Percentiles rank a stretch among this genome's conserved stretches.
These are phyloP conservation scores for Cartodere bifasciata DNA, from an alignment of 2,888 invertebrate species.

Conservation along the genomic window DNA sequence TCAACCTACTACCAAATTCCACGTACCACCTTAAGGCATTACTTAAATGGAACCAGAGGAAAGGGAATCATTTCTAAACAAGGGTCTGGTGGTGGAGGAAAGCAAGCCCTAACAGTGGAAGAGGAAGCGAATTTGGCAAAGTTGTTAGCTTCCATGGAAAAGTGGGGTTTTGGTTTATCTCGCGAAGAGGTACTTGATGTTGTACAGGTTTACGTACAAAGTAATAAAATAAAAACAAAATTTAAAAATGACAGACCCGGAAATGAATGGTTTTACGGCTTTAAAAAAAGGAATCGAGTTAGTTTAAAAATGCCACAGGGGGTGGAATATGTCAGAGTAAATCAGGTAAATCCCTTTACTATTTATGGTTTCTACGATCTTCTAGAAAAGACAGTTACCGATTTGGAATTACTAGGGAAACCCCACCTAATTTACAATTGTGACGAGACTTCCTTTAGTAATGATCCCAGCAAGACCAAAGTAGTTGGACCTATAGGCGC, in stretches of 20 bases:
- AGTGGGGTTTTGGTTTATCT: conserved; percentile 18
- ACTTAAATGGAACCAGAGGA: not conserved
- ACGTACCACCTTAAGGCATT: not conserved
- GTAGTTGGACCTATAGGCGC: conserved; percentile 13
- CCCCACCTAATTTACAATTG: conserved; percentile 19
- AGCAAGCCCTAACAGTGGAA: too few species aligned
- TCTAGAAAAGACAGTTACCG: conserved; percentile 11
- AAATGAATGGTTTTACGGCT: conserved; percentile 19
- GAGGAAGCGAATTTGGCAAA: conserved; percentile 6
- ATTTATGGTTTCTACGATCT: conserved; percentile 15
- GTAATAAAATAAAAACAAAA: conserved; percentile 17
- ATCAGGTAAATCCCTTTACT: conserved; percentile 18
- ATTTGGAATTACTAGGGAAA: conserved; percentile 12
- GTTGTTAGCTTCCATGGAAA: conserved; percentile 6
- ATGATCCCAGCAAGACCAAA: conserved; percentile 14
- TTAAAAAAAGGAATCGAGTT: conserved; percentile 19
- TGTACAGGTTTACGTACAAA: conserved; percentile 16
- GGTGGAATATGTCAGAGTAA: conserved; percentile 23
- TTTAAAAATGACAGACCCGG: conserved; percentile 20
- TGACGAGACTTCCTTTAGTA: conserved; percentile 13
- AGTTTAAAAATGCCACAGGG: conserved; percentile 27
- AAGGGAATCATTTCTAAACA: not conserved
- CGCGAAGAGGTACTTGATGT: conserved; percentile 17
- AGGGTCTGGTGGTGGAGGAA: not conserved
- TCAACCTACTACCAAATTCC: not conserved